phyloP scores from a whole-genome alignment of 2,113 vertebrate genomes.

The Pluvianellus socialis region DNA sequence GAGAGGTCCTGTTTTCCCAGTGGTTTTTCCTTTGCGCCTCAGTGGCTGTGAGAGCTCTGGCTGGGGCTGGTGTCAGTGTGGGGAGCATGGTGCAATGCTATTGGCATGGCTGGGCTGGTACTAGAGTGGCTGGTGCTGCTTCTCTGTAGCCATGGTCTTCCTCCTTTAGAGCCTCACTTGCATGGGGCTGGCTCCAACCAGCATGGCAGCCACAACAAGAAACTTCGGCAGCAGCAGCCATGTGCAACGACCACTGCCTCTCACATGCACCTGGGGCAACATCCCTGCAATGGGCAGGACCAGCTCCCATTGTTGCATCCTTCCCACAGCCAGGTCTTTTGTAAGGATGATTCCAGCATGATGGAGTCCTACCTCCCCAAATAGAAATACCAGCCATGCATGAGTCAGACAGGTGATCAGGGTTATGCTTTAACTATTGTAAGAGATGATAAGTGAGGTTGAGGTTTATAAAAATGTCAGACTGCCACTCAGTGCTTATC shows the following conservation, averaged over 20 bases:
- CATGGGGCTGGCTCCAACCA: accelerated
- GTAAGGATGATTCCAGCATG: not conserved
- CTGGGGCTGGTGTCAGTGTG: not conserved
- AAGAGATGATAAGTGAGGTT: not conserved
- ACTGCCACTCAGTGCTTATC: not conserved
- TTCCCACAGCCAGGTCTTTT: not conserved
- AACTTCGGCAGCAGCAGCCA: accelerated
- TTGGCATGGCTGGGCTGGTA: accelerated
- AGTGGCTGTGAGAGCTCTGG: not conserved
- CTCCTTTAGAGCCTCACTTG: not conserved
- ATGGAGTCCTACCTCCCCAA: not conserved
- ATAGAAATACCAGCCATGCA: not conserved
- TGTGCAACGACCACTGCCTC: not conserved
- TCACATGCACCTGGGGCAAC: accelerated
- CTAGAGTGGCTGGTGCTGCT: not conserved
- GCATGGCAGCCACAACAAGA: not conserved
- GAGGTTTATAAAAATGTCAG: not conserved
- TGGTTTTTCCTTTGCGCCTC: accelerated
- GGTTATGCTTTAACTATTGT: not conserved
- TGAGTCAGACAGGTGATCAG: too few species aligned
- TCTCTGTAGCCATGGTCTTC: accelerated
- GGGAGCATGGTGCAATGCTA: not conserved
- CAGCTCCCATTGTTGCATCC: not conserved
- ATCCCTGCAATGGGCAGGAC: not conserved
- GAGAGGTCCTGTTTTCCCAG: not conserved